Percentiles rank a stretch among this genome's conserved stretches.
phyloP scores from a whole-genome alignment of 2,797 vertebrate species.

The Diglossa cyanea region DNA sequence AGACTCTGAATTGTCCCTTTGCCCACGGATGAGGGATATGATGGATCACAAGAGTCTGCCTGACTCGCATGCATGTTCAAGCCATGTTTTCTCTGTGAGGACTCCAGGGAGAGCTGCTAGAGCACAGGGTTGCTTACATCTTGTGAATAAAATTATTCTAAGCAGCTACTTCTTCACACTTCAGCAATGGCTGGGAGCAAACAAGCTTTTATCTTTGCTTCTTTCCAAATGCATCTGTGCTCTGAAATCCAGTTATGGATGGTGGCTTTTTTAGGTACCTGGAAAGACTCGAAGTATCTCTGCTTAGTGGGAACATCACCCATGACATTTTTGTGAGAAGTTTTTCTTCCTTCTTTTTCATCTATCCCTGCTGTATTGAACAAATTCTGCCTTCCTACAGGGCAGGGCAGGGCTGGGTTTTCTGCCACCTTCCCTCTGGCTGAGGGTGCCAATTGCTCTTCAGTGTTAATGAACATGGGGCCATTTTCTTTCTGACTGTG shows the following conservation, averaged over 20 bases:
- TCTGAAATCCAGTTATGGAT: slow-evolving; percentile 85
- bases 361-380: neutral
- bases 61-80: slow-evolving; percentile 36
- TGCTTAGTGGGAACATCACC: neutral
- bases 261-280: slow-evolving; percentile 71
- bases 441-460: neutral
- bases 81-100: neutral
- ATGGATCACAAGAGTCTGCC: slow-evolving; percentile 8
- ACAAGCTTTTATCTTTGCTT: slow-evolving; percentile 80
- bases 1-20: neutral
- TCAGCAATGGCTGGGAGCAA: slow-evolving; percentile 86
- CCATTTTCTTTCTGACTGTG: neutral
- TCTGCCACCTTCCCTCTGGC: slow-evolving; percentile 33
- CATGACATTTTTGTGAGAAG: neutral
- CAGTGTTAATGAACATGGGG: neutral
- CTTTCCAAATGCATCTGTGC: slow-evolving; percentile 83
- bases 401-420: neutral
- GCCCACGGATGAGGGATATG: neutral
- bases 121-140: neutral
- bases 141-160: neutral
- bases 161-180: slow-evolving; percentile 67
- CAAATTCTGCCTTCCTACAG: neutral
- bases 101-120: slow-evolving; percentile 27
- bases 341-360: neutral
- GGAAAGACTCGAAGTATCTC: neutral